Evolutionary conservation across 2,797 vertebrate genomes (phyloP).

Genomic region (Esox lucius): DNA sequence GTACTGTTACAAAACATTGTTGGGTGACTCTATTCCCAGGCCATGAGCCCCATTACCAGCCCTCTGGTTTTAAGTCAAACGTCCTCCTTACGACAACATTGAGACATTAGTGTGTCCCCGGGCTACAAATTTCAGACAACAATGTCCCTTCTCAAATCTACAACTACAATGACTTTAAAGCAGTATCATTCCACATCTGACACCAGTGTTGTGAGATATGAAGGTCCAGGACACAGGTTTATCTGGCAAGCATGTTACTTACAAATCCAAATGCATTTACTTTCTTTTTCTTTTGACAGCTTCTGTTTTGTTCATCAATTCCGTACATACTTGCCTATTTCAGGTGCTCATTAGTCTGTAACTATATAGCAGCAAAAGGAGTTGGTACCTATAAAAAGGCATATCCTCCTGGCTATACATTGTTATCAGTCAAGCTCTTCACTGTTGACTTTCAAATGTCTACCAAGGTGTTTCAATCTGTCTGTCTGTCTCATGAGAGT

Average conservation of each 20-base stretch:
- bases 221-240: neutral
- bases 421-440: neutral
- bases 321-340: neutral
- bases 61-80: neutral
- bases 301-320: neutral
- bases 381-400: neutral
- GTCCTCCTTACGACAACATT: neutral
- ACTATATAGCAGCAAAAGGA: neutral
- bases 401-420: neutral
- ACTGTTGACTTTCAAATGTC: neutral
- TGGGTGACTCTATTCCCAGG: neutral
- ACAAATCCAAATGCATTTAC: neutral
- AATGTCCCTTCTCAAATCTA: neutral
- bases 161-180: neutral
- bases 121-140: neutral
- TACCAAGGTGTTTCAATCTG: neutral
- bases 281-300: neutral
- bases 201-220: neutral
- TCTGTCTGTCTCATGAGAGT: neutral
- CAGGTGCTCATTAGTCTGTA: neutral
- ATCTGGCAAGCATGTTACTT: neutral
- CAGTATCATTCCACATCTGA: neutral
- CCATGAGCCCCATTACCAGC: neutral
- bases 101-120: neutral
- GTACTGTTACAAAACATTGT: neutral